Conservation (phyloP, 2,888 invertebrate genomes). For the Hedya salicella region DNA sequence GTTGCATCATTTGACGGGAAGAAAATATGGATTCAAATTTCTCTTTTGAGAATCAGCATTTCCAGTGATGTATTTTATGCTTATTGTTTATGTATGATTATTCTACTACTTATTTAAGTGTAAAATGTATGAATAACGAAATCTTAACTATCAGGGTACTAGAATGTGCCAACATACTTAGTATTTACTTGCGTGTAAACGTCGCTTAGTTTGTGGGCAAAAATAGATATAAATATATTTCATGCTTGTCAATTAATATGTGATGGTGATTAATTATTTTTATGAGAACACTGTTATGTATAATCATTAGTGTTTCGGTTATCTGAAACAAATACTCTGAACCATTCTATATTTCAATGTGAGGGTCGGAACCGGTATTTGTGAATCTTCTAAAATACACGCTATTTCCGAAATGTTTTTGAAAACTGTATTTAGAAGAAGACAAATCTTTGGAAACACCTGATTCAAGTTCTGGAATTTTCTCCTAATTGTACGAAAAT, state of each 20-base stretch:
- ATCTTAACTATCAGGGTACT: conserved; percentile 49
- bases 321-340: too few relatives aligned
- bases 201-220: conserved; percentile 15
- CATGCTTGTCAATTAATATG: conserved; percentile 41
- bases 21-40: too few relatives aligned
- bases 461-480: too few relatives aligned
- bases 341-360: too few relatives aligned
- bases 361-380: too few relatives aligned
- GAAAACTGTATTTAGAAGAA: too few relatives aligned
- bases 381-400: too few relatives aligned
- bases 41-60: too few relatives aligned
- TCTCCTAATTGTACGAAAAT: too few relatives aligned
- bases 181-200: conserved; percentile 11
- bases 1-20: too few relatives aligned
- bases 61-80: neutral
- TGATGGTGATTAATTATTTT: conserved; percentile 21
- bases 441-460: too few relatives aligned
- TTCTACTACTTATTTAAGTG: neutral
- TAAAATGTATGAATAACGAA: neutral
- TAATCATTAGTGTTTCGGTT: neutral
- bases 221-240: neutral
- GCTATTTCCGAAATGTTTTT: too few relatives aligned
- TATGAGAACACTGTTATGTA: neutral
- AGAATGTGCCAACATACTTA: conserved; percentile 50
- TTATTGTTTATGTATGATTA: neutral